Evolutionary conservation across 2,888 invertebrate genomes (phyloP), one percentile per base, ranked within the genome.

Genomic region (Nemotelus nigrinus): DNA sequence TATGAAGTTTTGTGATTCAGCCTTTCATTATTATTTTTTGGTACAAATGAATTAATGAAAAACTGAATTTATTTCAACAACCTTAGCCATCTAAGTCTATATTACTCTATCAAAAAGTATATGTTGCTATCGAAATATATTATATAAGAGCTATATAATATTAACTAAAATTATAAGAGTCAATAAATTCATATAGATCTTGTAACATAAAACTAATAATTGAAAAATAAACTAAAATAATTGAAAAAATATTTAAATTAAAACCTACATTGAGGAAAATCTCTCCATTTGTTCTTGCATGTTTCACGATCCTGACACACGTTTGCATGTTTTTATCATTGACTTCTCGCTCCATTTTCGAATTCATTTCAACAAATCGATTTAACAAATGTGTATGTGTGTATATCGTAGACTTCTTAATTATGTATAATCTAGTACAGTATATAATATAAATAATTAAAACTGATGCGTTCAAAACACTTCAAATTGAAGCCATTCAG

Each of bases 401-500:
- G 50, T 64, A 25, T 57, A 7, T 67, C 58, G n/a, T 72, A 72
- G 25, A 8, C 25, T n/a, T 70, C 25, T 57, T 58, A 72, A 72
- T n/a, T 74, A 41, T 48, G 48, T 8, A 58, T 72, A 57, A 57
- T 44, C 55, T 39, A 25, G 25, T 25, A 25, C 25, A 25, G 25
- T 25, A 25, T 65, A 8, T 45, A 45, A n/a, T 68, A 48, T 48
- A 65, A 65, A 68, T 68, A 68, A 60, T 60, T 25, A 60, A 60
- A 53, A 70, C 70, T 70, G 50, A 70, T 53, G 53, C 55, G 44
- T 58, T 45, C 44, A 72, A n/a, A 63, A 63, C 71, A 39, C 41
- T 55, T 74, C 74, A 60, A n/a, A 68, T 60, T 43, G 67, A 60
- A 63, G 63, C 10, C 53, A 70, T 55, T 60, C 74, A 74, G 74